These are phyloP conservation scores for Hippocampus kuda DNA, from an alignment of 2,797 vertebrate genomes.

Conservation along the genomic window DNA sequence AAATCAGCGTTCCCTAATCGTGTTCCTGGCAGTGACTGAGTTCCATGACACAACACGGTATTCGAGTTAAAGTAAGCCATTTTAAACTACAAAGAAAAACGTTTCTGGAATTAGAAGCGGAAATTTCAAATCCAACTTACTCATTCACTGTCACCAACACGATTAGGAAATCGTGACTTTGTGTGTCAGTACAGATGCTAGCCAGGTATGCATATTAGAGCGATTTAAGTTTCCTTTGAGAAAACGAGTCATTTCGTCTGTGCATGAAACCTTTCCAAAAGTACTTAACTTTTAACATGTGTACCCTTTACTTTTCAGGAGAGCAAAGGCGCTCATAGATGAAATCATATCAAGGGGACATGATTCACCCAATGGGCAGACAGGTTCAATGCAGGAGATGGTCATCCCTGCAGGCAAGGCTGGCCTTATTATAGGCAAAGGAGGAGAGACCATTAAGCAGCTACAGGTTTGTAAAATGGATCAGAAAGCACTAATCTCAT, in stretches of 20 bases:
- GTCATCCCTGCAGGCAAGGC: conserved; percentile 81
- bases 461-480: conserved; percentile 66
- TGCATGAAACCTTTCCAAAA: not conserved
- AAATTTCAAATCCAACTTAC: too few species aligned
- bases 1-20: too few species aligned
- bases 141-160: too few species aligned
- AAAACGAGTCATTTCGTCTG: not conserved
- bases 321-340: conserved; percentile 83
- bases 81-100: too few species aligned
- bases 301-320: conserved; percentile 54
- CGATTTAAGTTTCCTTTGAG: too few species aligned
- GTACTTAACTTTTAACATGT: not conserved
- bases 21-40: too few species aligned
- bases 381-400: conserved; percentile 87
- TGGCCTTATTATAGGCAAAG: conserved; percentile 88
- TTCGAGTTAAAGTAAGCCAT: too few species aligned
- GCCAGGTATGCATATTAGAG: too few species aligned
- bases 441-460: conserved; percentile 92
- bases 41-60: too few species aligned
- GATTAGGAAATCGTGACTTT: too few species aligned
- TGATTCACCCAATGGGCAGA: conserved; percentile 77
- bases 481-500: not conserved
- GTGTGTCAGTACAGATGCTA: too few species aligned
- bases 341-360: conserved; percentile 89
- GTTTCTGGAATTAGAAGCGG: too few species aligned